Base-by-base conservation (phyloP, 1,140 invertebrate genomes). In the Drosophila tani region DNA sequence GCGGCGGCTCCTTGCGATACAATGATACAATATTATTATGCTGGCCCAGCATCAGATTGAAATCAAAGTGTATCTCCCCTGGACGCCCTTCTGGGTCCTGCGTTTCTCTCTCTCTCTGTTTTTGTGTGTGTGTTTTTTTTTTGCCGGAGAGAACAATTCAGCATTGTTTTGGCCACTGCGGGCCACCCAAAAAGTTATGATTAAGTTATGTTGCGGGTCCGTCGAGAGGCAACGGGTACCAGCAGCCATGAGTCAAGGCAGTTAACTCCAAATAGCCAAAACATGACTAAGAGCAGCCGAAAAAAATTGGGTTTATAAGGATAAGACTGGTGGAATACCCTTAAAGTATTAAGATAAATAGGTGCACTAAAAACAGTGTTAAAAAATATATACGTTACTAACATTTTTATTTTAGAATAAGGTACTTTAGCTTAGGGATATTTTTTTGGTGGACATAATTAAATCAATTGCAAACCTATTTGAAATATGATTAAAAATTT, bases 111-210 rank as follows among this genome's bases (percentile, higher is more conserved):
- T n/a, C 5, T 15, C 9, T 6, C 45, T 27, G 29, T 50, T 68
- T 53, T 38, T 60, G 55, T 66, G 27, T 59, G 62, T 68, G 29
- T 76, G 49, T 65, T n/a, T 60, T 47, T 46, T 69, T 60, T 79
- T 57, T 71, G 56, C 81, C 21, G 21, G 53, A 51, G 56, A 81
- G 62, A 88, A 90, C 85, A 88, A 88, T 90, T 81, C 84, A 90
- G 78, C 84, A 88, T 88, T 88, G 84, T 87, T 88, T 88, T 84
- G 85, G 85, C 66, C 77, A 71, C 60, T 76, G 85, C n/a, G 55
- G 90, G 81, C 90, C 88, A 91, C 90, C 88, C 88, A 91, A 88
- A 90, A 88, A 77, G 90, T 91, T 91, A 91, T 91, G 90, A 91
- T 91, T 91, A 90, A 91, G 82, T 84, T 86, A 90, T 90, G 85